Base-by-base conservation (phyloP, 2,888 invertebrate species). In the Cephus pulcher region DNA sequence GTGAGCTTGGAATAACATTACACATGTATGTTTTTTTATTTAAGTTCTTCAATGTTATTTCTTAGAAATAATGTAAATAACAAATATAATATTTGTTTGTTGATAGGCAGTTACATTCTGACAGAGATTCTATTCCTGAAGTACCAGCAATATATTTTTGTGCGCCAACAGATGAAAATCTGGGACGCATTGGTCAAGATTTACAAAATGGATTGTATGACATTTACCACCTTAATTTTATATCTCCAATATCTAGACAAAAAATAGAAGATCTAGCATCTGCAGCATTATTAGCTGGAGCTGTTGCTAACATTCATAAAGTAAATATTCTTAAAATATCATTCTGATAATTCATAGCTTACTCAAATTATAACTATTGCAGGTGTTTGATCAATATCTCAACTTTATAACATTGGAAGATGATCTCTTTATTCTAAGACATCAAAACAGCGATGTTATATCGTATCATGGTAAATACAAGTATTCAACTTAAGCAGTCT, bases 131-230 rank as follows among this genome's bases (percentile, higher is more conserved):
- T n/a, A 98, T 99, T 88, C 98, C 99, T 11, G 99, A 99, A 93
- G 99, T 99, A 3, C 99, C 99, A 75, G 99, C 98, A 0, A 96
- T 99, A 69, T 99, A 99, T 91, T 99, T 99, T 92, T 98, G 99
- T 91, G 95, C 97, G 83, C 99, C 99, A 4, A 96, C 97, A 15
- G 98, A 98, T 89, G 99, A 99, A 91, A 99, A 99, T 92, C 94
- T 99, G 71, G 97, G 96, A 74, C 94, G 98, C 83, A 98, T 99
- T 82, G 96, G 97, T 82, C 97, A 98, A 92, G 98, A 97, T 91
- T 93, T 97, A 77, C 96, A 96, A 83, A 97, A 95, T 92, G 96
- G 97, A 69, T 93, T 97, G 23, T 99, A 99, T 90, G 99, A 99
- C 88, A 94, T 96, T 76, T 99, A 98, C 91, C 98, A 98, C 91